Percentiles rank a stretch among this genome's conserved stretches.
phyloP scores from a whole-genome alignment of 2,797 vertebrate genomes.

The Enteromius fasciolatus region DNA sequence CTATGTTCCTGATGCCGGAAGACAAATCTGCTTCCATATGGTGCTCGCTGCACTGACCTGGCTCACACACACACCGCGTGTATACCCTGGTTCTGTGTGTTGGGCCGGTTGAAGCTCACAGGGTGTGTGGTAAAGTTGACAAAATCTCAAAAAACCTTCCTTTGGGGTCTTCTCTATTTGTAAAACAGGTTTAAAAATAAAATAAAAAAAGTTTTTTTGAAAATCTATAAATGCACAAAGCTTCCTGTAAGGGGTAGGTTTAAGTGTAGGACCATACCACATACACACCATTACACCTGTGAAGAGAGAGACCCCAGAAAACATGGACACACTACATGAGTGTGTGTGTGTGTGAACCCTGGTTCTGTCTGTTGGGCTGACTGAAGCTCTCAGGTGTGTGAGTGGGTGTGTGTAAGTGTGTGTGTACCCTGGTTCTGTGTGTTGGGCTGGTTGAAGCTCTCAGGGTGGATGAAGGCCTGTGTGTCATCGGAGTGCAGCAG shows the following conservation, averaged over 20 bases:
- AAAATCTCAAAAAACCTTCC: no score
- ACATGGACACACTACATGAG: no score
- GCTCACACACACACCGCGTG: neutral
- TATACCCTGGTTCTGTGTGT: neutral
- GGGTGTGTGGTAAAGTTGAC: constrained; percentile 45
- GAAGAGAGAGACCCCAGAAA: no score
- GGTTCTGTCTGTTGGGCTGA: constrained; percentile 76
- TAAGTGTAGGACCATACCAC: no score
- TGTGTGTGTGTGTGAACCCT: constrained; percentile 58
- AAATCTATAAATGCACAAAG: no score
- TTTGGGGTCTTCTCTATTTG: no score
- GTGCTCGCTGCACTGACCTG: neutral
- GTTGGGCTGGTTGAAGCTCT: constrained; percentile 93
- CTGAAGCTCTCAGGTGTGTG: no score
- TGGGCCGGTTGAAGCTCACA: neutral
- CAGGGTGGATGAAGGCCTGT: constrained; percentile 88
- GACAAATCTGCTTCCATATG: constrained; percentile 20
- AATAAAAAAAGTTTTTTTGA: no score
- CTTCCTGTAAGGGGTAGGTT: no score
- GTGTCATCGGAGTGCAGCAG: constrained; percentile 84
- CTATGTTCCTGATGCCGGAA: constrained; percentile 11
- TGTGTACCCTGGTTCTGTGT: constrained; percentile 84
- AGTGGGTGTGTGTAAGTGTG: neutral
- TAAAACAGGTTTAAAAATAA: no score
- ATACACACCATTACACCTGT: no score